Evolutionary conservation across 2,888 invertebrate species (phyloP).

Genomic region (Acanthosoma haemorrhoidale): DNA sequence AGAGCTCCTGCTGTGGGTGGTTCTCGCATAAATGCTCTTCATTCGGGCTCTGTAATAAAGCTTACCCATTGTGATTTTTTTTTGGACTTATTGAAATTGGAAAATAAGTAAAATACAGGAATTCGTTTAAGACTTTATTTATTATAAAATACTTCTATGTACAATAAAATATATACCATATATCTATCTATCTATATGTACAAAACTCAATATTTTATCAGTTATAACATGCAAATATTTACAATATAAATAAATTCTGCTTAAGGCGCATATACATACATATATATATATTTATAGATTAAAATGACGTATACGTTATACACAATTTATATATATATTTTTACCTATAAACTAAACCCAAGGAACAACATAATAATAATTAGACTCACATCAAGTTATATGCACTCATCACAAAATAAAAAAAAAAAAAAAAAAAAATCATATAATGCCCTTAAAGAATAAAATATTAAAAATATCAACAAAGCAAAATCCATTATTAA

Average conservation of each 20-base stretch:
- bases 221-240: constrained; percentile 1
- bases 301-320: constrained; percentile 5
- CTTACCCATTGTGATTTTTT: no score
- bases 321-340: constrained; percentile 13
- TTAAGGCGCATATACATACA: background rate
- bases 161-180: constrained; percentile 17
- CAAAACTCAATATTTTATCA: background rate
- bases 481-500: no score
- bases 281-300: constrained; percentile 1
- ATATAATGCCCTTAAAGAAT: background rate
- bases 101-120: background rate
- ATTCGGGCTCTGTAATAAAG: no score
- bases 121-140: constrained; percentile 18
- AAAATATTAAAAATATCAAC: no score
- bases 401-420: no score
- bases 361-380: constrained; percentile 14
- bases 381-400: background rate
- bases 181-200: constrained; percentile 22
- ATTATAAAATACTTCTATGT: constrained; percentile 21
- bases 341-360: constrained; percentile 4
- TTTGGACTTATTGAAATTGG: no score
- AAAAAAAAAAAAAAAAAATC: no score
- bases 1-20: no score
- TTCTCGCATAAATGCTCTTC: no score
- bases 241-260: background rate